Evolutionary conservation across 2,888 invertebrate genomes (phyloP).

Genomic region (Drosophila suboccidentalis): DNA sequence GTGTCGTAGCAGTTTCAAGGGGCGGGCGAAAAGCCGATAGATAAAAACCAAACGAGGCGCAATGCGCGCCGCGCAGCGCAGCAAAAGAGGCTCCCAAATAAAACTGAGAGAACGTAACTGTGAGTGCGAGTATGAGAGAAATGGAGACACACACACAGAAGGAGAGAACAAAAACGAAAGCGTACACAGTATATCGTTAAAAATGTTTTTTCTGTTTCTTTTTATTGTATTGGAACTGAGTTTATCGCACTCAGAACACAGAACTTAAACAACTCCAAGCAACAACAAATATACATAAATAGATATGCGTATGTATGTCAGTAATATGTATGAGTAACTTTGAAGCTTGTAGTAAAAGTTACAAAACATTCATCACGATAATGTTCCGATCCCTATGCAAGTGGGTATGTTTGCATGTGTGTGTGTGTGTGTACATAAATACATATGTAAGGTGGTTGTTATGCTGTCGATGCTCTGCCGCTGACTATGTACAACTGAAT

Average conservation of each 20-base stretch:
- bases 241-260: constrained; percentile 27
- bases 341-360: constrained; percentile 26
- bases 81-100: constrained; percentile 17
- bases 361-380: constrained; percentile 9
- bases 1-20: constrained; percentile 36
- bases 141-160: constrained; percentile 5
- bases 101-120: constrained; percentile 11
- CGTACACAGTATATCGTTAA: constrained; percentile 29
- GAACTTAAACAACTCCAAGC: constrained; percentile 6
- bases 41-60: constrained; percentile 60
- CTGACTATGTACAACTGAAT: constrained; percentile 36
- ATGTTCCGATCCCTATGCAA: constrained; percentile 19
- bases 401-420: constrained; percentile 1
- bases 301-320: neutral
- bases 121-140: constrained; percentile 8
- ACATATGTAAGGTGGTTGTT: constrained; percentile 41
- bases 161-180: neutral
- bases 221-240: constrained; percentile 26
- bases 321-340: constrained; percentile 1
- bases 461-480: constrained; percentile 24
- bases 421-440: neutral
- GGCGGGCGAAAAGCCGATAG: constrained; percentile 54
- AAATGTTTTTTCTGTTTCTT: constrained; percentile 26
- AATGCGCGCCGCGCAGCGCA: constrained; percentile 49
- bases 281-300: constrained; percentile 5